Percentiles rank a stretch among this genome's conserved stretches.
Evolutionary conservation across 2,888 invertebrate genomes (phyloP).

Genomic region (Crocallis elinguaria): DNA sequence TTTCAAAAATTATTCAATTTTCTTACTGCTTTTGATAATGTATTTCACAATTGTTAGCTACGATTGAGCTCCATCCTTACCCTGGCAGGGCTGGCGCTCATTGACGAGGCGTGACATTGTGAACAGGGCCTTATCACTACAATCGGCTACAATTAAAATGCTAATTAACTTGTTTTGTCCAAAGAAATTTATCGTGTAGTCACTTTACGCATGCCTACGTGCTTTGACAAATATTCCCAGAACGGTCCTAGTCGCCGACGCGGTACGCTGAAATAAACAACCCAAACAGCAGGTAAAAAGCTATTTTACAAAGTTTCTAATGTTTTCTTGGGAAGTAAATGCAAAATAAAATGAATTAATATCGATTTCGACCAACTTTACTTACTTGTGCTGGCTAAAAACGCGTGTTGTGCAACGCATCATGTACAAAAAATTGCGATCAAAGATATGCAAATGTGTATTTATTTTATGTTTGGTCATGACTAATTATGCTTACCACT

Average conservation of each 20-base stretch:
- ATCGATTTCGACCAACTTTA: no score
- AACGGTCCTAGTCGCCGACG: constrained; percentile 23
- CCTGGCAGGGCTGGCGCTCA: constrained; percentile 31
- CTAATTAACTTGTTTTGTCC: constrained; percentile 70
- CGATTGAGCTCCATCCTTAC: constrained; percentile 8
- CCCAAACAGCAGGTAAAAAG: background rate
- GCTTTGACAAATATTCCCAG: constrained; percentile 48
- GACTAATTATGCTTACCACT: background rate
- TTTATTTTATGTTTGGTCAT: background rate
- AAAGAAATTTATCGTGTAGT: constrained; percentile 55
- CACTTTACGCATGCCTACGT: constrained; percentile 41
- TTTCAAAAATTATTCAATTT: background rate
- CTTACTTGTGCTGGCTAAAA: no score
- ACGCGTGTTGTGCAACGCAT: no score
- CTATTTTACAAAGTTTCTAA: background rate
- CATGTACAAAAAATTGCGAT: no score
- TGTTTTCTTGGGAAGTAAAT: no score
- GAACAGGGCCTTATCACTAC: constrained; percentile 59
- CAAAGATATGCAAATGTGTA: background rate
- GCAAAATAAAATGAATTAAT: no score
- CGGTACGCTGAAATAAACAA: background rate
- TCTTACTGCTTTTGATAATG: constrained; percentile 13
- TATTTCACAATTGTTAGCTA: no score
- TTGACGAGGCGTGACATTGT: constrained; percentile 66
- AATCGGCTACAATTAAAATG: constrained; percentile 67